Conservation (phyloP, 2,797 vertebrate genomes). For the Furcifer pardalis region DNA sequence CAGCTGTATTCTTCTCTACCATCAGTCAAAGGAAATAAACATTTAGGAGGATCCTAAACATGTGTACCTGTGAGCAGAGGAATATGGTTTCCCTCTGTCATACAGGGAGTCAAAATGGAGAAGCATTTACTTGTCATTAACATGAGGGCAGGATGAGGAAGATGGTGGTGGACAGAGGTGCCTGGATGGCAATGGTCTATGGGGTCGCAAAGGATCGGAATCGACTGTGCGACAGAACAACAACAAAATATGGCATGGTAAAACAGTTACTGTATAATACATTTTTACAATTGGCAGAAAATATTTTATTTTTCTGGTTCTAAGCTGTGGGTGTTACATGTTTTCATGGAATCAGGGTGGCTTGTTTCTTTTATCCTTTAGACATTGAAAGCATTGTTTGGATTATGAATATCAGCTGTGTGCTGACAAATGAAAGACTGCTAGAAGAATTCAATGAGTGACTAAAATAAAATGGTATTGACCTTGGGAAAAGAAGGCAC, state of each 20-base stretch:
- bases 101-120: neutral
- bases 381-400: constrained; percentile 65
- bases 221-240: too few species aligned
- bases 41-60: neutral
- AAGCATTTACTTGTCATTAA: constrained; percentile 19
- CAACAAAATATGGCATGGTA: neutral
- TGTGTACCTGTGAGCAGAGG: neutral
- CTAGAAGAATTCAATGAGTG: constrained; percentile 41
- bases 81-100: neutral
- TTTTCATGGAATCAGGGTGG: constrained; percentile 60
- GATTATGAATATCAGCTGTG: constrained; percentile 71
- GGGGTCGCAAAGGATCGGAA: too few species aligned
- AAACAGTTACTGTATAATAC: neutral
- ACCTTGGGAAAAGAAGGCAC: constrained; percentile 61
- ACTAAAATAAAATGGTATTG: constrained; percentile 60
- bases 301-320: neutral
- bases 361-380: constrained; percentile 53
- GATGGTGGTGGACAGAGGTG: too few species aligned
- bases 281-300: neutral
- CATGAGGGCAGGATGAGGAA: too few species aligned
- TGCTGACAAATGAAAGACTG: constrained; percentile 72
- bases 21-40: neutral
- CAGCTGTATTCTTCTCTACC: neutral
- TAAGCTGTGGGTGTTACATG: constrained; percentile 34
- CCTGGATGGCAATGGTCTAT: too few species aligned